Conservation (phyloP, 2,113 vertebrate species). For the Lepisosteus osseus region DNA sequence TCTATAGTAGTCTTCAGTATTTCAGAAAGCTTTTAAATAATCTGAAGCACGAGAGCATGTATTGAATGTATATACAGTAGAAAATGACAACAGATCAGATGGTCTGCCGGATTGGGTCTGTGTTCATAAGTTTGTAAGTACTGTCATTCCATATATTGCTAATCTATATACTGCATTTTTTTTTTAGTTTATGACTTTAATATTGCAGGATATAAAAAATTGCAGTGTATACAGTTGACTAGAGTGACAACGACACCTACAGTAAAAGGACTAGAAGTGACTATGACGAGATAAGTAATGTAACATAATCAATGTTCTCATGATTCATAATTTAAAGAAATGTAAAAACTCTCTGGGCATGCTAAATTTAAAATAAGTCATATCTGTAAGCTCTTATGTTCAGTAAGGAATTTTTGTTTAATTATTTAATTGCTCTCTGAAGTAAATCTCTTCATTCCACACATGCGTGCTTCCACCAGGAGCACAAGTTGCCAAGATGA, state of each 20-base stretch:
- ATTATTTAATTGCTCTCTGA: constrained; percentile 25
- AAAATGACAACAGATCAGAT: neutral
- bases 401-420: constrained; percentile 20
- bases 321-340: constrained; percentile 5
- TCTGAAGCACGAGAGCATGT: neutral
- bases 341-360: constrained; percentile 5
- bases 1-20: no score
- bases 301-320: neutral
- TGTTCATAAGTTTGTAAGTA: neutral
- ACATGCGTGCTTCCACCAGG: constrained; percentile 7
- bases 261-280: neutral
- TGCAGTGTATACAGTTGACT: neutral
- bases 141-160: neutral
- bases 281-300: neutral
- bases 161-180: neutral
- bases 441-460: constrained; percentile 8
- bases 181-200: neutral
- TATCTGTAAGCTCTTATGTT: constrained; percentile 18
- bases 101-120: neutral
- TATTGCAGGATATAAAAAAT: neutral
- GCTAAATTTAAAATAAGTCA: constrained; percentile 12
- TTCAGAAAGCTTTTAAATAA: neutral
- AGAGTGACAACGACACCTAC: constrained; percentile 27
- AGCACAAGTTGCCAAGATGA: constrained; percentile 14
- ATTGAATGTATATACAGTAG: neutral